phyloP scores from a whole-genome alignment of 2,113 vertebrate species.

The Bambusicola thoracicus region DNA sequence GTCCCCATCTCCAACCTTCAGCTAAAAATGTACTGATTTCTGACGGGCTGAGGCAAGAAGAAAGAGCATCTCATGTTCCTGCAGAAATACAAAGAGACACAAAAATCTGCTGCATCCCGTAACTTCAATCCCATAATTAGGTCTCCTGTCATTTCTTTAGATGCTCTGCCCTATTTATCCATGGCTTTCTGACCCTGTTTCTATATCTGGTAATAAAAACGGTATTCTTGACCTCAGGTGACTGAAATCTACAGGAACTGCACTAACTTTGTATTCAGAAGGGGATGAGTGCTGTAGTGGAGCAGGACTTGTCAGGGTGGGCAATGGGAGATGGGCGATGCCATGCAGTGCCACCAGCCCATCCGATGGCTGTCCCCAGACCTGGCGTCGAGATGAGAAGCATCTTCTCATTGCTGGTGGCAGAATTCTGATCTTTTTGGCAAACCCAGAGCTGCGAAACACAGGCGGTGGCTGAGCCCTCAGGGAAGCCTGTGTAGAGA shows the following conservation, averaged over 20 bases:
- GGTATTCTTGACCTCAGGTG: constrained; percentile 22
- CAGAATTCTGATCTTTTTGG: not conserved
- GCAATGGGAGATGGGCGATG: not conserved
- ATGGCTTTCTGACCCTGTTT: constrained; percentile 52
- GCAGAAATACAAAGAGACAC: not conserved
- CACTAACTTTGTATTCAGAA: not conserved
- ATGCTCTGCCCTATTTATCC: constrained; percentile 29
- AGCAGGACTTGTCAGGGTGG: not conserved
- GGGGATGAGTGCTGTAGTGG: not conserved
- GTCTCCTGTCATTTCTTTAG: constrained; percentile 30
- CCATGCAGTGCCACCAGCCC: not conserved
- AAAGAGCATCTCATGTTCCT: not conserved
- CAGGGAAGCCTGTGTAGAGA: not conserved
- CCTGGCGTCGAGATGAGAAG: not conserved
- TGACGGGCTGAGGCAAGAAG: not conserved
- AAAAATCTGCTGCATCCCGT: constrained; percentile 32
- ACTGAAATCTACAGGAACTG: not conserved
- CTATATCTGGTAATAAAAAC: not conserved
- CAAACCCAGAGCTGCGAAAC: not conserved
- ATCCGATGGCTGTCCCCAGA: not conserved
- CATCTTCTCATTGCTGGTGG: not conserved
- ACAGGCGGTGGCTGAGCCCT: not conserved
- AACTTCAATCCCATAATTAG: constrained; percentile 60
- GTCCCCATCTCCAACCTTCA: not conserved
- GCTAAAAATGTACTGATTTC: constrained; percentile 9